phyloP scores from a whole-genome alignment of 2,888 invertebrate genomes.

The Dorcus parallelipipedus region DNA sequence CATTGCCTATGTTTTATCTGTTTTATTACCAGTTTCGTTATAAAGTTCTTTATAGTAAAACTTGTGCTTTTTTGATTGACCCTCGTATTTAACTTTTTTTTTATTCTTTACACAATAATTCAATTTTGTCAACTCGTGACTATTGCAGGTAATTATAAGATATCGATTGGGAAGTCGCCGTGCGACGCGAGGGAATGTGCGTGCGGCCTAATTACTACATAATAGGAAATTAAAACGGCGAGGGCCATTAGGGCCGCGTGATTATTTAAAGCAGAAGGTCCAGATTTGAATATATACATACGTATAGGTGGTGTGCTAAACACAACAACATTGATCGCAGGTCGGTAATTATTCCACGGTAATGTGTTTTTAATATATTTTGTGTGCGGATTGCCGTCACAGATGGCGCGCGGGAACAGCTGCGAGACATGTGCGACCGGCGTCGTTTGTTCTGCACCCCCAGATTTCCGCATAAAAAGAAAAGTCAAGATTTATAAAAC shows the following conservation, averaged over 20 bases:
- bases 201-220: no score
- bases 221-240: not conserved
- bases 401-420: slow-evolving; percentile 35
- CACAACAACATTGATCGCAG: slow-evolving; percentile 15
- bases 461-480: slow-evolving; percentile 19
- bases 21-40: no score
- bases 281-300: not conserved
- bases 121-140: no score
- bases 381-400: slow-evolving; percentile 39
- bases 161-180: no score
- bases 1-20: no score
- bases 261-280: not conserved
- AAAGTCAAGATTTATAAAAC: slow-evolving; percentile 6
- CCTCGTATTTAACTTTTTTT: no score
- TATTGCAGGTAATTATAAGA: no score
- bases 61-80: no score
- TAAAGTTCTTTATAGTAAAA: no score
- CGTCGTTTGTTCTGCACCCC: slow-evolving; percentile 26
- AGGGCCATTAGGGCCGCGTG: not conserved
- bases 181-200: no score
- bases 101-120: no score
- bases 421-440: slow-evolving; percentile 35
- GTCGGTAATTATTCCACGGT: slow-evolving; percentile 38
- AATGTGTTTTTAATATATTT: slow-evolving; percentile 45
- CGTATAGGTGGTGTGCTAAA: not conserved